Percentiles rank a stretch among this genome's conserved stretches.
Evolutionary conservation across 2,797 vertebrate genomes (phyloP).

Genomic region (Melanotaenia trifasciata): DNA sequence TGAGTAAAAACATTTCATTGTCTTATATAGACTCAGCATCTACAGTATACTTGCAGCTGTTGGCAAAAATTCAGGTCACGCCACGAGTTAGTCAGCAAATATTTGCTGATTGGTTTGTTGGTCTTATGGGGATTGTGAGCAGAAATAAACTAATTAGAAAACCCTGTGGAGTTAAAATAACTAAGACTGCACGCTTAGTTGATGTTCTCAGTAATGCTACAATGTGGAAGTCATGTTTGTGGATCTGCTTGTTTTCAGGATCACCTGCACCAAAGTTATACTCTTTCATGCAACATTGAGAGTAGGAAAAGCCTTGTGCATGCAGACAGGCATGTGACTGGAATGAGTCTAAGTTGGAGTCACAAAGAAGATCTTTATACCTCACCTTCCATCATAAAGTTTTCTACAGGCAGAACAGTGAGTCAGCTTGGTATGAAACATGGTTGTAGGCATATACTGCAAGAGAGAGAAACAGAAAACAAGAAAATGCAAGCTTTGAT

Average conservation of each 20-base stretch:
- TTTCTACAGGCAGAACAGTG: conserved; percentile 54
- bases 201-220: conserved; percentile 41
- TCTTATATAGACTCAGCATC: conserved; percentile 2
- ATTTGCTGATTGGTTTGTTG: conserved; percentile 14
- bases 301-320: conserved; percentile 30
- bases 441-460: conserved; percentile 60
- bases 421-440: conserved; percentile 63
- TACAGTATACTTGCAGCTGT: not conserved
- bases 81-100: conserved; percentile 41
- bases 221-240: conserved; percentile 15
- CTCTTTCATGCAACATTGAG: conserved; percentile 43
- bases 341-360: conserved; percentile 46
- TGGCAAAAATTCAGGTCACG: conserved; percentile 15
- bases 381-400: conserved; percentile 46
- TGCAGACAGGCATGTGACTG: conserved; percentile 28
- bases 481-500: conserved; percentile 48
- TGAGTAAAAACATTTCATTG: not conserved
- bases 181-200: conserved; percentile 12
- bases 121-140: conserved; percentile 22
- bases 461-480: conserved; percentile 4
- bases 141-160: conserved; percentile 33
- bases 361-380: conserved; percentile 54
- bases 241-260: conserved; percentile 27
- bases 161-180: conserved; percentile 16
- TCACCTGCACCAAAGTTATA: conserved; percentile 42